Evolutionary conservation across 2,888 invertebrate genomes (phyloP).

Genomic region (Caenorhabditis sp.): DNA sequence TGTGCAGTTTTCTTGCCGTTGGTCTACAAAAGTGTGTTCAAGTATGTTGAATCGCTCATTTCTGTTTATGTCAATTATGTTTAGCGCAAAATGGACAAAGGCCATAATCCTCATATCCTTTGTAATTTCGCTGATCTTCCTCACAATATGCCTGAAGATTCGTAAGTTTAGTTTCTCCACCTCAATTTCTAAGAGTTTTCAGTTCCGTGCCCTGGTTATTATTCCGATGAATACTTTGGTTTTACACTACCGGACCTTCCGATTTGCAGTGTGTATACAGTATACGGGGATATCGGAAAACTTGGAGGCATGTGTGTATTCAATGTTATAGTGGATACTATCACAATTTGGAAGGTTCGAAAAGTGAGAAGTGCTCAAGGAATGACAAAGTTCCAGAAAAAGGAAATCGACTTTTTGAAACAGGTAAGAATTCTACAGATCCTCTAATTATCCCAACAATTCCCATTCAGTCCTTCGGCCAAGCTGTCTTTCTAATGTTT

Average conservation of each 20-base stretch:
- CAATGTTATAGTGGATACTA: slow-evolving; percentile 25
- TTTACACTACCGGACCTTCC: slow-evolving; percentile 1
- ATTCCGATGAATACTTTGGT: background rate
- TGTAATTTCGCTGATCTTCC: background rate
- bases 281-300: slow-evolving; percentile 18
- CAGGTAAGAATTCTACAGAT: slow-evolving; percentile 7
- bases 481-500: slow-evolving; percentile 4
- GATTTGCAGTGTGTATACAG: slow-evolving; percentile 2
- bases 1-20: slow-evolving; percentile 39
- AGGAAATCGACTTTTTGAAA: slow-evolving; percentile 47
- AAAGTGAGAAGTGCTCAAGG: slow-evolving; percentile 28
- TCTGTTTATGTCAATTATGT: background rate
- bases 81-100: slow-evolving; percentile 4
- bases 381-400: slow-evolving; percentile 28
- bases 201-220: slow-evolving; percentile 27
- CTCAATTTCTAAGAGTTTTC: background rate
- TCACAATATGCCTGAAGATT: slow-evolving; percentile 9
- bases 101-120: background rate
- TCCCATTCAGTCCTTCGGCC: background rate
- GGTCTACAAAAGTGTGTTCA: slow-evolving; percentile 25
- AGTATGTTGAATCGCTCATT: background rate
- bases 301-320: slow-evolving; percentile 11
- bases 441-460: background rate
- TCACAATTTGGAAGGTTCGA: slow-evolving; percentile 44
- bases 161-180: background rate